Base-by-base conservation (phyloP, 2,797 vertebrate genomes). In the Falco novaeseelandiae region DNA sequence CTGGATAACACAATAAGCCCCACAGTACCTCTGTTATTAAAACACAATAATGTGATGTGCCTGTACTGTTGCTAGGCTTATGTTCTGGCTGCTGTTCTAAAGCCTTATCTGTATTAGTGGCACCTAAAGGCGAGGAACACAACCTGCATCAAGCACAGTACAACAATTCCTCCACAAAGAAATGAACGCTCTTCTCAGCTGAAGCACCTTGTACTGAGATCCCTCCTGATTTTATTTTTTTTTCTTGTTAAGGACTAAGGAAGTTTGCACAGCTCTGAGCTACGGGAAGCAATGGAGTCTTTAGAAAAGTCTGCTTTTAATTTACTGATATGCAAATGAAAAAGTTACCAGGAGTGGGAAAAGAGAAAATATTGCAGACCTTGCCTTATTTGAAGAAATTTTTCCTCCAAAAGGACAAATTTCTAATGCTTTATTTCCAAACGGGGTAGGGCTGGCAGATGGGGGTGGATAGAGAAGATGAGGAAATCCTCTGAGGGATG, bases 1-100 rank as follows among this genome's bases (percentile, higher is more conserved):
- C 81, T 55, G 2, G 18, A 1, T 87, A 96, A 96, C 69, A 76
- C 71, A 95, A 52, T 87, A 96, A 94, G 72, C 29, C 16, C 49
- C 61, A 74, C 57, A 85, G 29, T 73, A 89, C 51, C 48, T 96
- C 42, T 78, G 38, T 84, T 91, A 94, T 74, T 95, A 67, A 92
- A 87, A 90, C 63, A 74, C 85, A 88, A 2, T 40, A 48, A 85
- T 17, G 71, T 40, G 67, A 85, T 80, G 46, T 80, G 80, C 59
- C 36, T 71, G 73, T 51, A n/a, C 40, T 85, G 70, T 82, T 93
- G 63, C 90, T 70, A 83, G 34, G 73, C 40, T 92, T 40, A 30
- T 12, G 27, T 22, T 73, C 73, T 80, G 48, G 59, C 34, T 89
- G 52, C 49, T 89, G 2, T 14, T 78, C 65, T 48, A 44, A 90